Percentiles rank a stretch among this genome's conserved stretches.
Evolutionary conservation across 2,797 vertebrate genomes (phyloP).

Genomic region (Anolis apletophallus): DNA sequence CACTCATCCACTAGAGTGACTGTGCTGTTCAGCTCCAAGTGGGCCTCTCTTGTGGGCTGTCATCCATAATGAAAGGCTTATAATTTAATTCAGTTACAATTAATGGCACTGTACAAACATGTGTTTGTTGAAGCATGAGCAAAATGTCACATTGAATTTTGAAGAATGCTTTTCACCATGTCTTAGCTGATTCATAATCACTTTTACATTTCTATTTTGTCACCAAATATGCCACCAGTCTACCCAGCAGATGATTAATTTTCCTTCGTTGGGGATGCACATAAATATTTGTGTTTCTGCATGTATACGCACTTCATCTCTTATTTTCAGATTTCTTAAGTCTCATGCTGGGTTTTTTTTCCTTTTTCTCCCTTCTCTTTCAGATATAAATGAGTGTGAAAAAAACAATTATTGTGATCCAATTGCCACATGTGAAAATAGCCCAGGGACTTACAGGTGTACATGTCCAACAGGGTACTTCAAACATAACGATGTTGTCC

Average conservation of each 20-base stretch:
- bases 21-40: not conserved
- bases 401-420: not conserved
- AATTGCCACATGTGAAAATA: not conserved
- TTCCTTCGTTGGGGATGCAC: not conserved
- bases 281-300: too few relatives aligned
- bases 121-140: not conserved
- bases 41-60: not conserved
- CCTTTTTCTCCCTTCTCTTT: not conserved
- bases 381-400: slow-evolving; percentile 16
- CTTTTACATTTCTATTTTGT: not conserved
- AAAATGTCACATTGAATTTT: not conserved
- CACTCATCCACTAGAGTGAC: not conserved
- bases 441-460: not conserved
- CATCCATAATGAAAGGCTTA: not conserved
- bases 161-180: not conserved
- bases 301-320: too few relatives aligned
- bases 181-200: not conserved
- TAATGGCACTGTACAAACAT: not conserved
- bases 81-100: not conserved
- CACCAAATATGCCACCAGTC: not conserved
- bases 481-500: not conserved
- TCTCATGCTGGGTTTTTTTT: not conserved
- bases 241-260: not conserved
- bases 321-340: not conserved
- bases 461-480: not conserved